Conservation (phyloP, 1,140 invertebrate species). For the Calliphora vicina region DNA sequence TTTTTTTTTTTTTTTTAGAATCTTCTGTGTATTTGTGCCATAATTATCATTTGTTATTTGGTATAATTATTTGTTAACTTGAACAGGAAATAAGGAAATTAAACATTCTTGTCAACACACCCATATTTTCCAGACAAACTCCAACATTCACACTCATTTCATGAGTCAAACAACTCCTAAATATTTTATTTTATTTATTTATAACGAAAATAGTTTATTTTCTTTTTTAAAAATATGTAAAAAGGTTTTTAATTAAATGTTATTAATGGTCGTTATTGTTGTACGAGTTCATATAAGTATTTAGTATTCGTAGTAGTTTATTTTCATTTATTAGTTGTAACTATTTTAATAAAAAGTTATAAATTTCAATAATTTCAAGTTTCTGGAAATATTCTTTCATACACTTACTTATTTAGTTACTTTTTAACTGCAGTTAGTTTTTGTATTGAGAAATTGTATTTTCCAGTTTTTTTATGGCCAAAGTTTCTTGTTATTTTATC, state of each 20-base stretch:
- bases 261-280: background rate
- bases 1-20: background rate
- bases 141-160: background rate
- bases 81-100: constrained; percentile 26
- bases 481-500: background rate
- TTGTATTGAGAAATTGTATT: background rate
- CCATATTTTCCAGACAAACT: background rate
- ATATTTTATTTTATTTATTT: background rate
- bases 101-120: constrained; percentile 18
- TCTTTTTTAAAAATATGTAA: background rate
- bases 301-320: background rate
- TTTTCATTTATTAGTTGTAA: constrained; percentile 3
- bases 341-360: background rate
- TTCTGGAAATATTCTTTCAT: background rate
- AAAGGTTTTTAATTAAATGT: no score
- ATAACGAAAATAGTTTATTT: background rate
- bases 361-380: background rate
- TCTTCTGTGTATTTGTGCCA: background rate
- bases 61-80: constrained; percentile 21
- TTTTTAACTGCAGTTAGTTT: background rate
- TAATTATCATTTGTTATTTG: constrained; percentile 32
- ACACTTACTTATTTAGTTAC: background rate
- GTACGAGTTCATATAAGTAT: background rate
- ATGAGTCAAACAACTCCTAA: background rate
- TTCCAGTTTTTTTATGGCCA: background rate